Evolutionary conservation across 2,113 vertebrate species (phyloP).

Genomic region (Psammodynastes pulverulentus): DNA sequence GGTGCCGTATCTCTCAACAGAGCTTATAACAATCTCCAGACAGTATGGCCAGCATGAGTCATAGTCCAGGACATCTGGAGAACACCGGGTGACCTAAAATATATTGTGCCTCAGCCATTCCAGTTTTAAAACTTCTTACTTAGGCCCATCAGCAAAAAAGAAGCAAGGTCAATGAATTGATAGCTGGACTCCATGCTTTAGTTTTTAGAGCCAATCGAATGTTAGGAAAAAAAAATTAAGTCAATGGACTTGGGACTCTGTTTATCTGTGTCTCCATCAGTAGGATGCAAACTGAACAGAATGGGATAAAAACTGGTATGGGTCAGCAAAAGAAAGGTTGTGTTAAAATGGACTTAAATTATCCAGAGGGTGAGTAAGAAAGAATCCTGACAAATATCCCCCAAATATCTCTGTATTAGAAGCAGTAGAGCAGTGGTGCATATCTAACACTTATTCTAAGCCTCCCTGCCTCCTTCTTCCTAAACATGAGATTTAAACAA

Average conservation of each 20-base stretch:
- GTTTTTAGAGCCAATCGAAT: background rate
- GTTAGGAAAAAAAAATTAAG: background rate
- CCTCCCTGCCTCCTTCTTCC: background rate
- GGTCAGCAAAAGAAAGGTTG: background rate
- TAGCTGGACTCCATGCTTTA: background rate
- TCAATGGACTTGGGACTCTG: background rate
- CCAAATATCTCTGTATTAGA: background rate
- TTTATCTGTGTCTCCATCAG: background rate
- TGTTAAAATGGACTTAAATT: background rate
- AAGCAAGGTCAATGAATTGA: background rate
- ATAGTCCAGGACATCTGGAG: background rate
- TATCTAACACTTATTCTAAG: background rate
- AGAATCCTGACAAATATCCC: background rate
- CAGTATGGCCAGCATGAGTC: background rate
- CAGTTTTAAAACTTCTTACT: background rate
- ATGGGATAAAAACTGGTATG: background rate
- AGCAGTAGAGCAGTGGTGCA: background rate
- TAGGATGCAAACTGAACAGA: background rate
- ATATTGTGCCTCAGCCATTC: background rate
- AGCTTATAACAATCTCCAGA: background rate
- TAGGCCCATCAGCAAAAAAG: background rate
- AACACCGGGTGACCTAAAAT: background rate
- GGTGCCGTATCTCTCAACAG: background rate
- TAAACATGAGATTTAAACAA: background rate
- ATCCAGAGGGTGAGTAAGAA: background rate